These are phyloP conservation scores for Bellardia bayeri DNA, from an alignment of 2,888 invertebrate genomes.

Conservation along the genomic window DNA sequence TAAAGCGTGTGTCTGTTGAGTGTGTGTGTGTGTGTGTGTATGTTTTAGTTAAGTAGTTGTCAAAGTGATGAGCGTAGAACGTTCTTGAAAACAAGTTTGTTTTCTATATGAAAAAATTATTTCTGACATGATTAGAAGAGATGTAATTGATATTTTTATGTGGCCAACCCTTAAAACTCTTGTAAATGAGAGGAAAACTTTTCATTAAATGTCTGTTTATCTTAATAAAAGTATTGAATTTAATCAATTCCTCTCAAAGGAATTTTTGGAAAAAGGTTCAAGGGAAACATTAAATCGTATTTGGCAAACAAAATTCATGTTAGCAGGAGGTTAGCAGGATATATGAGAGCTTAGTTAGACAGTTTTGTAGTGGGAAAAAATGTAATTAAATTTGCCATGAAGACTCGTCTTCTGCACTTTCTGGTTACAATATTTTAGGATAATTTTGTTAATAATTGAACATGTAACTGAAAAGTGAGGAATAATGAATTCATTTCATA, in stretches of 20 bases:
- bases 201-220: slow-evolving; percentile 3
- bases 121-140: slow-evolving; percentile 9
- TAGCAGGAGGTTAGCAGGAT: not conserved
- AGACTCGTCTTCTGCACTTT: no score
- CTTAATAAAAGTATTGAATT: slow-evolving; percentile 18
- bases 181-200: not conserved
- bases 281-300: no score
- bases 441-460: no score
- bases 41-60: slow-evolving; percentile 3
- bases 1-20: not conserved
- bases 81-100: not conserved
- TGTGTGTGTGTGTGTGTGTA: not conserved
- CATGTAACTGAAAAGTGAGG: no score
- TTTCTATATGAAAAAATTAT: not conserved
- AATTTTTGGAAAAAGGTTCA: not conserved
- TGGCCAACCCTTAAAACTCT: not conserved
- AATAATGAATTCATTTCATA: no score
- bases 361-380: not conserved
- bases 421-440: no score
- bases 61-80: slow-evolving; percentile 16
- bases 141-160: slow-evolving; percentile 37
- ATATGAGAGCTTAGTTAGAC: not conserved
- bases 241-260: not conserved
- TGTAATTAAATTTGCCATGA: not conserved
- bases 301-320: not conserved